A percentile compares a stretch with the other conserved stretches of the same genome.
Evolutionary conservation across 2,797 vertebrate genomes (phyloP).

Genomic region (Hylomyscus alleni): DNA sequence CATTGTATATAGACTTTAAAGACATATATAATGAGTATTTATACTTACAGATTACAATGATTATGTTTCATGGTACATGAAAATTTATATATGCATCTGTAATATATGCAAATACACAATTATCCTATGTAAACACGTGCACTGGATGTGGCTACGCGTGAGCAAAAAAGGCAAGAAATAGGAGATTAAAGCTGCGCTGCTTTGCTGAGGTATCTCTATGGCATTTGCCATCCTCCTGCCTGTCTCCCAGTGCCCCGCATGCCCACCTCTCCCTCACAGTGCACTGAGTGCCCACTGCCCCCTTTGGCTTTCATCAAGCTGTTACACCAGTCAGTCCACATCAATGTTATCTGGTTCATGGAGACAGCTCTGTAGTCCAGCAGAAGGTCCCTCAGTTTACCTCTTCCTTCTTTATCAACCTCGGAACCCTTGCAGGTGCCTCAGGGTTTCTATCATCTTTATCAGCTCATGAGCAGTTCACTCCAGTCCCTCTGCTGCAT

Average conservation of each 20-base stretch:
- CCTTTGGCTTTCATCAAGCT: neutral
- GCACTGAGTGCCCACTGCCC: too few species aligned
- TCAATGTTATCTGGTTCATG: neutral
- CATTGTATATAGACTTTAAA: neutral
- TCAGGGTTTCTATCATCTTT: neutral
- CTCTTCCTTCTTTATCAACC: rapidly evolving
- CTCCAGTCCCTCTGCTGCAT: rapidly evolving
- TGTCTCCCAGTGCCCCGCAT: rapidly evolving
- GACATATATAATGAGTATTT: neutral
- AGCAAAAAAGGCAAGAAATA: neutral
- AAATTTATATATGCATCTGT: neutral
- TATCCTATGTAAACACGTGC: too few species aligned
- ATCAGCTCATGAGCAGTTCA: neutral
- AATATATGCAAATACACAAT: neutral
- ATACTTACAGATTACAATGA: neutral
- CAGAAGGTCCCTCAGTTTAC: neutral
- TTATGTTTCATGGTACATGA: neutral
- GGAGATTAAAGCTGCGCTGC: too few species aligned
- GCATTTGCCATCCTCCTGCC: rapidly evolving
- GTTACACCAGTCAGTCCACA: neutral
- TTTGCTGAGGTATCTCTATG: neutral
- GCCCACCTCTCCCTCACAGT: rapidly evolving
- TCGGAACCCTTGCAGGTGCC: rapidly evolving
- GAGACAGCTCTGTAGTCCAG: rapidly evolving
- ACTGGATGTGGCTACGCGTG: neutral